phyloP scores from a whole-genome alignment of 2,888 invertebrate genomes.

The Rhamphomyia laevipes region DNA sequence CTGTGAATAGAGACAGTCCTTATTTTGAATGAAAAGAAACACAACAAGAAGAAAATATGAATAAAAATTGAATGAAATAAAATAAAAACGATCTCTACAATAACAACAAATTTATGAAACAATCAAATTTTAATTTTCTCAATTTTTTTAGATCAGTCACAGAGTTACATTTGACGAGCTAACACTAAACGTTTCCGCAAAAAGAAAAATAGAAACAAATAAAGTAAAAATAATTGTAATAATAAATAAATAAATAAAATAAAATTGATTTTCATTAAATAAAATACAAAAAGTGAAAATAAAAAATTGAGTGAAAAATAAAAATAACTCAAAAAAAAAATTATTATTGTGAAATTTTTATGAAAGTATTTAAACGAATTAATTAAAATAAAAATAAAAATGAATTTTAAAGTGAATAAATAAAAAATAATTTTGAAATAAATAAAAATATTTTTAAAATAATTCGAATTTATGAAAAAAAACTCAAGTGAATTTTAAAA shows the following conservation, averaged over 20 bases:
- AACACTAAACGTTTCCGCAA: not conserved
- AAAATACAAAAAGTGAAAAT: not conserved
- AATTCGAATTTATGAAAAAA: too few species aligned
- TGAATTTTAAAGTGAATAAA: not conserved
- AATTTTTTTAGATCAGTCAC: constrained; percentile 18
- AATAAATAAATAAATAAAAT: not conserved
- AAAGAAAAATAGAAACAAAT: not conserved
- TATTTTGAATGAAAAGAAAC: not conserved
- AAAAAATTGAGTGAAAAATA: not conserved
- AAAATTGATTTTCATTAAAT: not conserved
- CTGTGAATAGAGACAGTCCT: not conserved
- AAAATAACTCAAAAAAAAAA: too few species aligned
- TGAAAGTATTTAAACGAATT: not conserved
- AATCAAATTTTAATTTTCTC: not conserved
- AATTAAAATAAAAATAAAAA: not conserved
- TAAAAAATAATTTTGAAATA: not conserved
- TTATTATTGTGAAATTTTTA: too few species aligned
- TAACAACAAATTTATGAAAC: not conserved
- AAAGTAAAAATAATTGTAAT: not conserved
- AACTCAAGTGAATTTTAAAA: too few species aligned
- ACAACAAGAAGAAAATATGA: not conserved
- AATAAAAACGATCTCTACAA: not conserved
- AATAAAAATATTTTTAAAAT: not conserved
- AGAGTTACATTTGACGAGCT: constrained; percentile 19
- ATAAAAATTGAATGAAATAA: not conserved